Conservation (phyloP, 1,140 invertebrate species). For the Drosophila melanogaster region DNA sequence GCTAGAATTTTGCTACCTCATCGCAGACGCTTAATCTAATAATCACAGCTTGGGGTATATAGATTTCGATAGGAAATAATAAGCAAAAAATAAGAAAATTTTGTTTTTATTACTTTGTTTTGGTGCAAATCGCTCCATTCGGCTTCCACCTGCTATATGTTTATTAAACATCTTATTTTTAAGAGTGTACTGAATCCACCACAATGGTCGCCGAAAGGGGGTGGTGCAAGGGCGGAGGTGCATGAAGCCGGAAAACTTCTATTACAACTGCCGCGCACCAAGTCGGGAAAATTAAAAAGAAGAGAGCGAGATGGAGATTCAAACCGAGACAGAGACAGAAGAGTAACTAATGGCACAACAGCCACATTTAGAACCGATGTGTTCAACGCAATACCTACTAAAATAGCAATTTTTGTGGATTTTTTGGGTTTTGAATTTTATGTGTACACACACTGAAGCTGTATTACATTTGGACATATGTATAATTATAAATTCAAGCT, state of each 20-base stretch:
- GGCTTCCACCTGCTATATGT: constrained; percentile 25
- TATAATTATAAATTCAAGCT: too few relatives aligned
- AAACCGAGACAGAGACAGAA: neutral
- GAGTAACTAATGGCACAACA: constrained; percentile 3
- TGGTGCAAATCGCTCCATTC: neutral
- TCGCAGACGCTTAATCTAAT: constrained; percentile 11
- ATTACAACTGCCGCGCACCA: constrained; percentile 32
- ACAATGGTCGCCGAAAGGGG: neutral
- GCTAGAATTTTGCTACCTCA: constrained; percentile 10
- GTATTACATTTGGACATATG: too few relatives aligned
- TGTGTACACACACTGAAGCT: too few relatives aligned
- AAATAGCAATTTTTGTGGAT: too few relatives aligned
- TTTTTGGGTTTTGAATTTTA: too few relatives aligned
- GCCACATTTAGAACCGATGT: constrained; percentile 1
- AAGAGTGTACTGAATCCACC: neutral
- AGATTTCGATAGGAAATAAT: neutral
- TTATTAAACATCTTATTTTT: neutral
- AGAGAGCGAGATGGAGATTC: constrained; percentile 9
- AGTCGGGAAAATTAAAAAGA: constrained; percentile 19
- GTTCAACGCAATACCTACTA: constrained; percentile 16
- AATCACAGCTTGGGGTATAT: constrained; percentile 15
- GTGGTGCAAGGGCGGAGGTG: constrained; percentile 16
- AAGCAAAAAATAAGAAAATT: neutral
- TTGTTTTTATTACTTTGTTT: constrained; percentile 21
- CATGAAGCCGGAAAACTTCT: constrained; percentile 41